Conservation (phyloP, 2,888 invertebrate species). For the Heliconius aoede region DNA sequence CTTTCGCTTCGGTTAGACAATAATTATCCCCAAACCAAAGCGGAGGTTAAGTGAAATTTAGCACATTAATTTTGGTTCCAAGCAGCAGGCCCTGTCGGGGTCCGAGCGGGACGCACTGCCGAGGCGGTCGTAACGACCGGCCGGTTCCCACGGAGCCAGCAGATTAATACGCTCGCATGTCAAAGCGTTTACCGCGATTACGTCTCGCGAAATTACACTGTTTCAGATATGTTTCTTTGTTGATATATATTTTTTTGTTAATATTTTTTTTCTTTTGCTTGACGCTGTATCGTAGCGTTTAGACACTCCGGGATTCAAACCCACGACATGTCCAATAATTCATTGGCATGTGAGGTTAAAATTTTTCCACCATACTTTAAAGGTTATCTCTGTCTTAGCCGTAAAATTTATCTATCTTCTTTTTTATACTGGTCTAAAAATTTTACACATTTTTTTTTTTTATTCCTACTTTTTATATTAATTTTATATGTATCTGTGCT, state of each 20-base stretch:
- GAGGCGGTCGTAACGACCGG: constrained; percentile 36
- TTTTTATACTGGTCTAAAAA: no score
- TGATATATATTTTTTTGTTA: neutral
- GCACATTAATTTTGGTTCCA: constrained; percentile 19
- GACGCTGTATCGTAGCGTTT: neutral
- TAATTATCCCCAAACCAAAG: constrained; percentile 22
- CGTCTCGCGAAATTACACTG: constrained; percentile 44
- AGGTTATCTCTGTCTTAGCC: no score
- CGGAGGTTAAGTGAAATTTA: constrained; percentile 14
- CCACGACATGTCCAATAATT: no score
- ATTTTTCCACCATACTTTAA: no score
- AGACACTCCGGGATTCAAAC: no score
- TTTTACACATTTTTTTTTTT: no score
- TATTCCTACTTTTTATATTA: no score
- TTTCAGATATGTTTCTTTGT: constrained; percentile 34
- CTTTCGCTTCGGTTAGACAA: neutral
- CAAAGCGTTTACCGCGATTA: constrained; percentile 51
- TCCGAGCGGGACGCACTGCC: constrained; percentile 22
- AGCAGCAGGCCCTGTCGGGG: constrained; percentile 9
- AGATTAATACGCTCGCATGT: constrained; percentile 52
- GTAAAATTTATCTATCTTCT: no score
- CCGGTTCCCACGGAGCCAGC: constrained; percentile 48
- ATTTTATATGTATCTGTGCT: no score
- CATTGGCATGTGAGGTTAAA: no score
- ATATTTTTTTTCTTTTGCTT: neutral